Conservation (phyloP, 2,888 invertebrate genomes). For the Synergus itoensis region DNA sequence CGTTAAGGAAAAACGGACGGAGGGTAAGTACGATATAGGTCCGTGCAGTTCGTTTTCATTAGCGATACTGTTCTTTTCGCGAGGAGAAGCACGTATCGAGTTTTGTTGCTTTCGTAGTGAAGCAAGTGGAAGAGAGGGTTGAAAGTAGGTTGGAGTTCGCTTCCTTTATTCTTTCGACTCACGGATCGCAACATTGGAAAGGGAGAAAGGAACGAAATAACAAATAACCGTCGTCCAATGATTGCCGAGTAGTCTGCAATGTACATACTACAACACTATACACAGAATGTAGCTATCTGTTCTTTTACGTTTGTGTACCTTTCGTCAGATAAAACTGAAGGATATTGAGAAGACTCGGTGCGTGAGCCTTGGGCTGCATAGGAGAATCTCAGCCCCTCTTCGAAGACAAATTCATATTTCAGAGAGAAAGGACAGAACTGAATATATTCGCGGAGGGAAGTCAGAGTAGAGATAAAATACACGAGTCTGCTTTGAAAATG, state of each 20-base stretch:
- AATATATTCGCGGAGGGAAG: conserved; percentile 54
- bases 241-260: conserved; percentile 10
- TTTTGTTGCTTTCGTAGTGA: conserved; percentile 13
- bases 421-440: conserved; percentile 31
- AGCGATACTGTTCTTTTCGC: conserved; percentile 26
- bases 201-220: conserved; percentile 22
- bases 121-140: conserved; percentile 4
- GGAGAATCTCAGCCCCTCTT: conserved; percentile 1
- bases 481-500: conserved; percentile 61
- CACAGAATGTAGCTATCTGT: neutral
- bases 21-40: conserved; percentile 19
- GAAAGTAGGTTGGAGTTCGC: conserved; percentile 21
- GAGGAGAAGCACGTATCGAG: conserved; percentile 23
- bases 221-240: conserved; percentile 41
- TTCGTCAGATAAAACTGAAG: neutral
- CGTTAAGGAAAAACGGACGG: conserved; percentile 16
- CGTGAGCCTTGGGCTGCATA: conserved; percentile 29
- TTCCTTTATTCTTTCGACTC: conserved; percentile 37
- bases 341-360: conserved; percentile 30
- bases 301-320: neutral
- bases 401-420: conserved; percentile 40
- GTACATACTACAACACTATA: conserved; percentile 2
- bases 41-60: conserved; percentile 33
- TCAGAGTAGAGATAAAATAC: conserved; percentile 68
- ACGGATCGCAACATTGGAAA: conserved; percentile 3